Conservation (phyloP, 2,888 invertebrate species). For the Nomada flava region DNA sequence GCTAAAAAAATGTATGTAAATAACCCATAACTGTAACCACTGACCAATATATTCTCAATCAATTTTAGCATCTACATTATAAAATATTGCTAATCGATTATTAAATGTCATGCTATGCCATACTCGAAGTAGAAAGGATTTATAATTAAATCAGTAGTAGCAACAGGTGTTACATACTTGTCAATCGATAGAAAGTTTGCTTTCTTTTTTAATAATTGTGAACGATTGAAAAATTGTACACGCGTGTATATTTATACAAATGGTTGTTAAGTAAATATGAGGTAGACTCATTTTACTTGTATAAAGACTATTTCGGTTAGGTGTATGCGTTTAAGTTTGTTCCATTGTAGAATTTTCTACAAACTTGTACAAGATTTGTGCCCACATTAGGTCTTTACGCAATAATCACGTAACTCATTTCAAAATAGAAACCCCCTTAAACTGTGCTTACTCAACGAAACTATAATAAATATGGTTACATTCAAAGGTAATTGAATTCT, state of each 20-base stretch:
- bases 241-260: conserved; percentile 50
- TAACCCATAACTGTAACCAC: conserved; percentile 37
- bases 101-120: neutral
- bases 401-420: conserved; percentile 56
- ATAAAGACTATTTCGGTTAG: conserved; percentile 61
- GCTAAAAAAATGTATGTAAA: conserved; percentile 45
- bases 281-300: conserved; percentile 65
- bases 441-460: conserved; percentile 37
- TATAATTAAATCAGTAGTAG: conserved; percentile 28
- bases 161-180: conserved; percentile 26
- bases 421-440: conserved; percentile 32
- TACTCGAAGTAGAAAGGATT: conserved; percentile 6
- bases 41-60: conserved; percentile 25
- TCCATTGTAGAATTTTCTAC: conserved; percentile 61
- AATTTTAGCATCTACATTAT: conserved; percentile 1
- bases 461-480: conserved; percentile 48
- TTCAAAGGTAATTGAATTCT: conserved; percentile 35
- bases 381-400: conserved; percentile 65
- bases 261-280: conserved; percentile 62
- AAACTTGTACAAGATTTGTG: conserved; percentile 70
- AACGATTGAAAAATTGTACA: conserved; percentile 36
- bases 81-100: conserved; percentile 17
- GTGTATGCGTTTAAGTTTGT: conserved; percentile 68
- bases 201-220: neutral
- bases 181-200: neutral